These are phyloP conservation scores for Apostichopus californicus DNA, from an alignment of 35 echinoderm and acorn worm species.

Conservation along the genomic window DNA sequence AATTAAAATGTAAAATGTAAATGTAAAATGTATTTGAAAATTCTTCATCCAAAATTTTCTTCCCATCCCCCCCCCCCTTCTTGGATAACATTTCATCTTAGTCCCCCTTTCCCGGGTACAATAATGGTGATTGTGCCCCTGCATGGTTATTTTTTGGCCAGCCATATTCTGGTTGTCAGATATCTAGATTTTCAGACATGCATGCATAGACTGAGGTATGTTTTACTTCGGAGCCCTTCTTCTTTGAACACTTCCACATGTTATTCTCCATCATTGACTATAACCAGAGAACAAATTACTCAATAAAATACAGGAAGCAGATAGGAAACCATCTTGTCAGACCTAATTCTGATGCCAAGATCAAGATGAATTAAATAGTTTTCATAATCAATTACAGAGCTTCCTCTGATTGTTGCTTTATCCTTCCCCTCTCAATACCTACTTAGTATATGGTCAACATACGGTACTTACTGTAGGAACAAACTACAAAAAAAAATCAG, in stretches of 20 bases:
- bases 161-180: background rate
- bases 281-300: background rate
- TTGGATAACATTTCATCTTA: too few relatives aligned
- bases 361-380: background rate
- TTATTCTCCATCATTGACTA: background rate
- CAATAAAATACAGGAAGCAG: background rate
- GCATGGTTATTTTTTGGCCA: too few relatives aligned
- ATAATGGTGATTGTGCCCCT: too few relatives aligned
- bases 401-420: background rate
- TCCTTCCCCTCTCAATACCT: background rate
- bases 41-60: too few relatives aligned
- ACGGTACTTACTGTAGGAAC: background rate
- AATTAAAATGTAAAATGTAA: too few relatives aligned
- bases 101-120: too few relatives aligned
- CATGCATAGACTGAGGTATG: background rate
- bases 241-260: background rate
- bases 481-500: background rate
- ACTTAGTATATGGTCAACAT: background rate
- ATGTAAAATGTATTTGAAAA: too few relatives aligned
- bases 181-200: background rate
- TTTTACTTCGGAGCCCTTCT: background rate
- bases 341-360: background rate
- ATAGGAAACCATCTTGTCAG: background rate
- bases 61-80: too few relatives aligned
- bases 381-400: background rate